These are phyloP conservation scores for Syngnathus floridae DNA, from an alignment of 2,113 vertebrate genomes.

Conservation along the genomic window DNA sequence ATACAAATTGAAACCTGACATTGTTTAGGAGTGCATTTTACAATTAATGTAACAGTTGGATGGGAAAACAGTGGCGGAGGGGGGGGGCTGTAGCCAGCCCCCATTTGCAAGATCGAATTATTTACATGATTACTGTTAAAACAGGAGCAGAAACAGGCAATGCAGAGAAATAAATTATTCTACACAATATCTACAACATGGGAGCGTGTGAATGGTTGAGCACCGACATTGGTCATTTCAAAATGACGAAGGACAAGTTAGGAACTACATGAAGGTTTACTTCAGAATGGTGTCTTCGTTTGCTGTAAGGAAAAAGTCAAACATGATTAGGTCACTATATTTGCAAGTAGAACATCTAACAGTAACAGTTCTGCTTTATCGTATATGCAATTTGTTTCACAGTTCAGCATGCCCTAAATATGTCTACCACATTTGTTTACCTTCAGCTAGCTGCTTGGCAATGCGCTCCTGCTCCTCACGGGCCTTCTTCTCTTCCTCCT, in stretches of 20 bases:
- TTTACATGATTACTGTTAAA: constrained; percentile 19
- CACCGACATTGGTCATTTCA: not conserved
- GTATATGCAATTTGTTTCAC: not conserved
- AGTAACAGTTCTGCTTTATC: not conserved
- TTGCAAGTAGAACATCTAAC: not conserved
- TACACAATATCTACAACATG: constrained; percentile 14
- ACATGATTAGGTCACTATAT: not conserved
- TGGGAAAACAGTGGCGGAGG: not conserved
- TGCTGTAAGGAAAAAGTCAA: constrained; percentile 60
- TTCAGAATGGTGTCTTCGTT: constrained; percentile 82
- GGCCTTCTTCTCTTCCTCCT: constrained; percentile 81
- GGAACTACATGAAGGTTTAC: constrained; percentile 39
- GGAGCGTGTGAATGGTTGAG: constrained; percentile 6
- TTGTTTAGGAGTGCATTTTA: not conserved
- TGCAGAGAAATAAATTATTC: constrained; percentile 3
- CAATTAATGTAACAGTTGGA: not conserved
- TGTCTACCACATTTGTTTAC: constrained; percentile 52
- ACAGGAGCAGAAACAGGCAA: constrained; percentile 5
- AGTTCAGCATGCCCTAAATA: not conserved
- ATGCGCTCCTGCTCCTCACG: constrained; percentile 83
- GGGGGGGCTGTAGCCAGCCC: not conserved
- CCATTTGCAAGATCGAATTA: constrained; percentile 12
- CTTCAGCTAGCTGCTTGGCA: constrained; percentile 81
- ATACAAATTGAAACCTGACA: not conserved
- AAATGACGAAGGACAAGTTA: constrained; percentile 7